Evolutionary conservation across 2,888 invertebrate species (phyloP).

Genomic region (Alviniconcha strummeri): DNA sequence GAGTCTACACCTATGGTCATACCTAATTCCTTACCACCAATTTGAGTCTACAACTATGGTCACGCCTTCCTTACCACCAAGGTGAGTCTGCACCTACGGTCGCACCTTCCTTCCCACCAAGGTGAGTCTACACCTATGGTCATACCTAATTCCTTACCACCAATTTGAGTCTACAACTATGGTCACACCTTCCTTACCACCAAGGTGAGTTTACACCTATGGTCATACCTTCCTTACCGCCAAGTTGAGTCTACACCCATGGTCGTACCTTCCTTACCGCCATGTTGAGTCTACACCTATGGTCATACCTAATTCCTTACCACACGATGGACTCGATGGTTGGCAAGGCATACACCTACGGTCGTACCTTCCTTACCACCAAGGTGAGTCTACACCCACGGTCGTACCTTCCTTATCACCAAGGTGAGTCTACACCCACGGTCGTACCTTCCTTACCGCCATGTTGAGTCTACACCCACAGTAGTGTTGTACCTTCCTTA

Average conservation of each 20-base stretch:
- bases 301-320: no score
- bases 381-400: constrained; percentile 83
- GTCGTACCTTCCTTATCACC: constrained; percentile 75
- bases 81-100: no score
- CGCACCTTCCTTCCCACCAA: no score
- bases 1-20: constrained; percentile 85
- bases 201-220: no score
- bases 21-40: constrained; percentile 92
- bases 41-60: constrained; percentile 73
- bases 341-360: constrained; percentile 94
- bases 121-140: no score
- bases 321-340: constrained; percentile 87
- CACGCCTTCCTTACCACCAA: no score
- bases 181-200: no score
- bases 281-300: constrained; percentile 77
- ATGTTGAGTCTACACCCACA: constrained; percentile 64
- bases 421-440: no score
- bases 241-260: no score
- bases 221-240: no score
- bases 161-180: constrained; percentile 77
- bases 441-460: no score
- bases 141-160: constrained; percentile 91
- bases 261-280: constrained; percentile 87
- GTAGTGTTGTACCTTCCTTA: no score
- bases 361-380: constrained; percentile 75